Evolutionary conservation across 2,888 invertebrate genomes (phyloP).

Genomic region (Brassicogethes aeneus): DNA sequence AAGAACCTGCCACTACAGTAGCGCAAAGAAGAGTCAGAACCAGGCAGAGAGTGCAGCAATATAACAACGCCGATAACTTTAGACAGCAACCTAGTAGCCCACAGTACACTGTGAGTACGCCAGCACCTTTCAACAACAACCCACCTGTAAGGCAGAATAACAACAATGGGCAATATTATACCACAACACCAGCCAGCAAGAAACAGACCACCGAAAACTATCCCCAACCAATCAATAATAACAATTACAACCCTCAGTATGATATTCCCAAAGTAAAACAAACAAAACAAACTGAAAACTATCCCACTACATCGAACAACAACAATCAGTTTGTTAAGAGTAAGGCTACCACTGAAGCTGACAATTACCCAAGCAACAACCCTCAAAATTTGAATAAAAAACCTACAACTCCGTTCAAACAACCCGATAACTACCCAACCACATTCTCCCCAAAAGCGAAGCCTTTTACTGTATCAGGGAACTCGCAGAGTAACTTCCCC

Average conservation of each 20-base stretch:
- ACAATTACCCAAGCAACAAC: constrained; percentile 24
- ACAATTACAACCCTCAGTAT: constrained; percentile 16
- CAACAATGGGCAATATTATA: constrained; percentile 16
- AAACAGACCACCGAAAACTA: constrained; percentile 23
- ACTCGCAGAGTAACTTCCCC: constrained; percentile 20
- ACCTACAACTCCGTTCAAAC: constrained; percentile 24
- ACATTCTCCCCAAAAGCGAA: constrained; percentile 33
- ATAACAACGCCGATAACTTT: constrained; percentile 28
- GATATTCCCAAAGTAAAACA: constrained; percentile 10
- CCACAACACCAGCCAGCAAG: constrained; percentile 19
- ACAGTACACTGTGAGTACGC: constrained; percentile 34
- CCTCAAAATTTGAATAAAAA: constrained; percentile 27
- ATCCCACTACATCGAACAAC: constrained; percentile 17
- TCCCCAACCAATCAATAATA: constrained; percentile 13
- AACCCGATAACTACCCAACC: constrained; percentile 29
- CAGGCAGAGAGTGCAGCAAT: constrained; percentile 21
- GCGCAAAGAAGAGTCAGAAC: constrained; percentile 21
- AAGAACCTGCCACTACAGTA: constrained; percentile 28
- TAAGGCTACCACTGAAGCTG: constrained; percentile 16
- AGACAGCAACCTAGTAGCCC: constrained; percentile 25
- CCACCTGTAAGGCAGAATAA: constrained; percentile 15
- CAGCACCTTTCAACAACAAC: constrained; percentile 34
- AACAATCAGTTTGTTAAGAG: constrained; percentile 17
- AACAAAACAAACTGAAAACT: constrained; percentile 24
- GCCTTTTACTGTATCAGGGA: constrained; percentile 19